Evolutionary conservation across 2,888 invertebrate genomes (phyloP).

Genomic region (Cantharis rufa): DNA sequence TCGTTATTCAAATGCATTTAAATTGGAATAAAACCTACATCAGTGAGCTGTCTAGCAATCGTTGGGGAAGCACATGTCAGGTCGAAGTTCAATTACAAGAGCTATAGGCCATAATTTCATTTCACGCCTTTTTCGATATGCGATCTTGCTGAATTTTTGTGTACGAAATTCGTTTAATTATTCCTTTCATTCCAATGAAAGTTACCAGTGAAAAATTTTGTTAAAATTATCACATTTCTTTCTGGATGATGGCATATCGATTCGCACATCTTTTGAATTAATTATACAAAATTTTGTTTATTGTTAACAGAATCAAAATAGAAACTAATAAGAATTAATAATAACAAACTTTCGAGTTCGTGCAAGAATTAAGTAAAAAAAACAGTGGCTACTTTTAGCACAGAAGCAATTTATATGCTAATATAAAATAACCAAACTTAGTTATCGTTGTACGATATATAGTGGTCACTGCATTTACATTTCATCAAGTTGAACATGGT

Average conservation of each 20-base stretch:
- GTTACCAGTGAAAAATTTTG: neutral
- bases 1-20: slow-evolving; percentile 27
- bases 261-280: neutral
- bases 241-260: neutral
- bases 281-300: neutral
- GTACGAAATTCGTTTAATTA: slow-evolving; percentile 28
- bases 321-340: neutral
- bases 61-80: slow-evolving; percentile 27
- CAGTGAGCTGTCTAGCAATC: slow-evolving; percentile 22
- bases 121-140: slow-evolving; percentile 26
- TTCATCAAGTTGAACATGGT: slow-evolving; percentile 16
- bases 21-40: slow-evolving; percentile 29
- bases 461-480: slow-evolving; percentile 21
- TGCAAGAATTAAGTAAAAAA: neutral
- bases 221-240: neutral
- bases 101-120: slow-evolving; percentile 28
- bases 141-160: slow-evolving; percentile 18
- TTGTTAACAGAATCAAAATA: neutral
- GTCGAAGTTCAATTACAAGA: slow-evolving; percentile 30
- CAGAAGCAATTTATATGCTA: slow-evolving; percentile 26
- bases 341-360: neutral
- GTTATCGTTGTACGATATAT: slow-evolving; percentile 18
- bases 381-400: slow-evolving; percentile 8
- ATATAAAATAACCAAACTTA: slow-evolving; percentile 26
- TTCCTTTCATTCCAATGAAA: slow-evolving; percentile 25